Evolutionary conservation across 1,140 invertebrate species (phyloP), one percentile per base, ranked within the genome.

Genomic region (Laodelphax striatellus): DNA sequence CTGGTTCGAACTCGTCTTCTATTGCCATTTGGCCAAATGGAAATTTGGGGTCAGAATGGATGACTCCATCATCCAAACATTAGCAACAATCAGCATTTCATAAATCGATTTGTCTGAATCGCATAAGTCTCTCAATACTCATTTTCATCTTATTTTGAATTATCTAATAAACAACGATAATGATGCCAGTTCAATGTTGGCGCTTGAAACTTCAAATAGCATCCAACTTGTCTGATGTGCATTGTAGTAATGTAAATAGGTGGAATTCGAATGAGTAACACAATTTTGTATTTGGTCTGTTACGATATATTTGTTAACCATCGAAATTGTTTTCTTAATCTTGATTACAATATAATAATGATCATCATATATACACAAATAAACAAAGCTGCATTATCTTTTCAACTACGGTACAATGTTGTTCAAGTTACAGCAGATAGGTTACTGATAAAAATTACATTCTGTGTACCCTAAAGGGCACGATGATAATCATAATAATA

Each of bases 251-350:
- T 28, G 24, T 28, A 5, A 16, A 17, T 50, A 9, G 46, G 21
- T 9, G n/a, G 16, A 50, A 19, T 50, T 11, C 11, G 21, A 50
- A 50, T 50, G 21, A 50, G 1, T 19, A 17, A 50, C 16, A 19
- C 46, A 50, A 19, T 22, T 50, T 50, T 50, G 21, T 50, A 50
- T 50, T 50, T 50, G 46, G 46, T 50, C 46, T 50, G 46, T 50
- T 50, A 50, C 46, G 46, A 50, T 50, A 50, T 50, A 50, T 50
- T 50, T 50, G 46, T 50, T 50, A 50, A 50, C 46, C 46, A 50
- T 50, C 46, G 46, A 50, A 19, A 10, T 50, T 50, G 46, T 50
- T 50, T 50, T 17, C 21, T 50, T 50, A 50, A 50, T 50, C 16
- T 5, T 16, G 16, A 50, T 50, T 19, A 50, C 21, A 50, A 22